Evolutionary conservation across 2,888 invertebrate species (phyloP).

Genomic region (Monochamus alternatus): DNA sequence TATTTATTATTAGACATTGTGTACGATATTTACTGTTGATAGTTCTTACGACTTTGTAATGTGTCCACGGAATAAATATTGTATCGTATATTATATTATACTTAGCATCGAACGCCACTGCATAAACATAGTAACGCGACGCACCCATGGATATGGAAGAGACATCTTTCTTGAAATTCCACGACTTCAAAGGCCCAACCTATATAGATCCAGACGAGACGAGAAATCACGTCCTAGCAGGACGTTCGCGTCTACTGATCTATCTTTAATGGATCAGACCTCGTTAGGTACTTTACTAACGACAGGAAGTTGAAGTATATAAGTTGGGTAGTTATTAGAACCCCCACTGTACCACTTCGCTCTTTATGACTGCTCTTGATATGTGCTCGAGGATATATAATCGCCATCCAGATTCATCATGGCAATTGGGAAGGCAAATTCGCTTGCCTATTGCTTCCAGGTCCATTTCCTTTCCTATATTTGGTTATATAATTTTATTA

Average conservation of each 20-base stretch:
- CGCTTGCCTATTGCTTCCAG: too few relatives aligned
- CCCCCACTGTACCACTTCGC: constrained; percentile 6
- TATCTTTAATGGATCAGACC: constrained; percentile 37
- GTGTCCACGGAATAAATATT: too few relatives aligned
- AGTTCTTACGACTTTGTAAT: too few relatives aligned
- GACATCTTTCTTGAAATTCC: not conserved
- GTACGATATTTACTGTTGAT: too few relatives aligned
- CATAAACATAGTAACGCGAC: not conserved
- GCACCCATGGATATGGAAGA: constrained; percentile 14
- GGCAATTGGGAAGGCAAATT: not conserved
- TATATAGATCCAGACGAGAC: constrained; percentile 20
- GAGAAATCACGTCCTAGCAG: constrained; percentile 27
- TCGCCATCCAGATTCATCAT: not conserved
- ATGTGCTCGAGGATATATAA: not conserved
- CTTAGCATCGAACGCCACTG: not conserved
- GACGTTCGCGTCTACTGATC: constrained; percentile 25
- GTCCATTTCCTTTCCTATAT: too few relatives aligned
- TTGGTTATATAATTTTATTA: too few relatives aligned
- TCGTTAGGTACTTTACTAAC: constrained; percentile 40
- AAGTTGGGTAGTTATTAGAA: constrained; percentile 31
- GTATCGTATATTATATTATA: too few relatives aligned
- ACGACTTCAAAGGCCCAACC: constrained; percentile 17
- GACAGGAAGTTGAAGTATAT: constrained; percentile 38
- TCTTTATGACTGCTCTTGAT: constrained; percentile 6
- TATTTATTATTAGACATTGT: too few relatives aligned